These are phyloP conservation scores for Sinodicranocentrus sp. DNA, from an alignment of 2,888 invertebrate species.

Conservation along the genomic window DNA sequence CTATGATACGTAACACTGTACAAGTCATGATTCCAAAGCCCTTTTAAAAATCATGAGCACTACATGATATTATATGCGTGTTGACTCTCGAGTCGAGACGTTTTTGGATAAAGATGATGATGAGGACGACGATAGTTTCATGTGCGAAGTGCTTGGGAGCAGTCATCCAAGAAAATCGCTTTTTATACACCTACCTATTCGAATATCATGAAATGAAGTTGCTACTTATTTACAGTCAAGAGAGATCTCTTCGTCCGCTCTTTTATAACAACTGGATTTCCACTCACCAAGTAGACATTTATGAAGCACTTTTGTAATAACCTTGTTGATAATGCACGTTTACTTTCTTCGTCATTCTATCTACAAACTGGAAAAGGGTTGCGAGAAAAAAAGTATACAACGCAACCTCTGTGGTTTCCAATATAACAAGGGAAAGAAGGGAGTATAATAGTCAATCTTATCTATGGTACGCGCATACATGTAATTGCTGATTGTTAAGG, in stretches of 20 bases:
- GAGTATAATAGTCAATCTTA: too few species aligned
- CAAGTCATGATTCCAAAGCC: conserved; percentile 46
- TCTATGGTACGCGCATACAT: conserved; percentile 20
- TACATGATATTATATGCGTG: conserved; percentile 27
- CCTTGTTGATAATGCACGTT: conserved; percentile 29
- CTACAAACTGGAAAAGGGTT: conserved; percentile 30
- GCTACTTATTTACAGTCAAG: conserved; percentile 15
- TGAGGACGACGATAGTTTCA: conserved; percentile 35
- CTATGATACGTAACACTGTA: background rate
- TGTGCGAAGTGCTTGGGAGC: conserved; percentile 44
- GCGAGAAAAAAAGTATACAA: too few species aligned
- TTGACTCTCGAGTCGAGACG: conserved; percentile 29
- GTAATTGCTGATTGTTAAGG: conserved; percentile 60
- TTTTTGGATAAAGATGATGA: conserved; percentile 31
- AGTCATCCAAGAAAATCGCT: conserved; percentile 37
- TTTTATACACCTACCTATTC: conserved; percentile 15
- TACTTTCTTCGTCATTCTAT: conserved; percentile 30
- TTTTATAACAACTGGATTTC: conserved; percentile 44
- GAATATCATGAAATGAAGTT: conserved; percentile 40
- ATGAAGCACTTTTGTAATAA: conserved; percentile 26
- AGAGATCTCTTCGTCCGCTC: too few species aligned
- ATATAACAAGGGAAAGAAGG: too few species aligned
- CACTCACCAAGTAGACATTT: conserved; percentile 2
- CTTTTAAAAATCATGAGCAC: conserved; percentile 43
- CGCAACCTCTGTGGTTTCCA: too few species aligned